phyloP scores from a whole-genome alignment of 1,140 invertebrate species.

The Drosophila trapezifrons region DNA sequence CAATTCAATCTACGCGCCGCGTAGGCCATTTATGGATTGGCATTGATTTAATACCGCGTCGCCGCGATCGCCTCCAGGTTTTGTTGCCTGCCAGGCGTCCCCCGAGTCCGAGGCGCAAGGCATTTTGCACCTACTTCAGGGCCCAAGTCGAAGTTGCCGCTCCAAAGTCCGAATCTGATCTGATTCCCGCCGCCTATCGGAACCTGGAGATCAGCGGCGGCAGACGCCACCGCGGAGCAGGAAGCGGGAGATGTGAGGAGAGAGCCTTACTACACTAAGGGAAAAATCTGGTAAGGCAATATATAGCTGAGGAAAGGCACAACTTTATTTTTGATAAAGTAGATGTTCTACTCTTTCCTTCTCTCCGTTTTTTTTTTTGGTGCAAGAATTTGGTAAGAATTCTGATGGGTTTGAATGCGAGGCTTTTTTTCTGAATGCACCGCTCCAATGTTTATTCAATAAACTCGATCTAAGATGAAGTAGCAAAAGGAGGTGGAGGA shows the following conservation, averaged over 20 bases:
- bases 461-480: constrained; percentile 71
- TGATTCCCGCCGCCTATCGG: constrained; percentile 77
- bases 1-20: constrained; percentile 71
- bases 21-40: constrained; percentile 80
- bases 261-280: constrained; percentile 2
- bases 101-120: constrained; percentile 77
- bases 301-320: no score
- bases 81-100: constrained; percentile 53
- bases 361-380: not conserved
- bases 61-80: constrained; percentile 33
- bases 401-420: constrained; percentile 2
- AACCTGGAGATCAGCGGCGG: constrained; percentile 56
- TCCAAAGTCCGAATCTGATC: constrained; percentile 74
- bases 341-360: no score
- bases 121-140: constrained; percentile 78
- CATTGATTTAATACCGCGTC: constrained; percentile 81
- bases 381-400: constrained; percentile 13
- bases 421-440: constrained; percentile 30
- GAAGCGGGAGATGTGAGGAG: constrained; percentile 8
- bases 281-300: not conserved
- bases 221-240: constrained; percentile 62
- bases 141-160: constrained; percentile 30
- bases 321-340: no score
- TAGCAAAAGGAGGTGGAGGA: constrained; percentile 18
- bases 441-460: constrained; percentile 80